Base-by-base conservation (phyloP, 2,113 vertebrate species). In the Atherinomorus stipes region DNA sequence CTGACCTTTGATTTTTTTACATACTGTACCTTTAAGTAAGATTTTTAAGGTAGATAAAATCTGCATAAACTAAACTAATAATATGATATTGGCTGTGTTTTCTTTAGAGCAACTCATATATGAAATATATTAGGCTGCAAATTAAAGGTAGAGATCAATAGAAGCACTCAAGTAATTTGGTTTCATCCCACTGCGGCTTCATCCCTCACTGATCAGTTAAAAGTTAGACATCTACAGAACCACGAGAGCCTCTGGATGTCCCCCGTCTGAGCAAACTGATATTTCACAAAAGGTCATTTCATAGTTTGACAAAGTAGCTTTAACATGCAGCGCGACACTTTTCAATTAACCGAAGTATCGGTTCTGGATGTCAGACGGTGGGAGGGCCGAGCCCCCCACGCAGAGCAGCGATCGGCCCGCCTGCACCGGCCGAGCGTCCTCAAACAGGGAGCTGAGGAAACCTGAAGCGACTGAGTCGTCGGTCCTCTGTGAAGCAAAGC, bases 391-490 rank as follows among this genome's bases (percentile, higher is more conserved):
- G 56, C 49, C 63, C 34, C n/a, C 45, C 37, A 19, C 42, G 10
- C 65, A 62, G 60, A 47, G 60, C 61, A 37, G 45, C 22, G 13
- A 16, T 42, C 70, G 56, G 50, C 54, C 63, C 7, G n/a, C 16
- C 49, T 53, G 22, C 47, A 2, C 10, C 12, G 13, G 40, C 40
- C 40, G 13, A 42, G 40, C 12, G 7, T 15, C 40, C 16, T 16
- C 40, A 18, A 44, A 0, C 66, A 37, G 21, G 12, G 23, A 7
- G 58, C 44, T 37, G 15, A 44, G 45, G 25, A 34, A 8, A 7
- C 31, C 31, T 34, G 31, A 4, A 52, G 37, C 45, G 2, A 0
- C 31, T 4, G n/a, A 42, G 11, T 23, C 2, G 15, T 34, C 59
- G 3, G 2, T 23, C 12, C 45, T 38, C 45, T 11, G 3, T 7